Evolutionary conservation across 2,888 invertebrate species (phyloP).

Genomic region (Lycia hirtaria): DNA sequence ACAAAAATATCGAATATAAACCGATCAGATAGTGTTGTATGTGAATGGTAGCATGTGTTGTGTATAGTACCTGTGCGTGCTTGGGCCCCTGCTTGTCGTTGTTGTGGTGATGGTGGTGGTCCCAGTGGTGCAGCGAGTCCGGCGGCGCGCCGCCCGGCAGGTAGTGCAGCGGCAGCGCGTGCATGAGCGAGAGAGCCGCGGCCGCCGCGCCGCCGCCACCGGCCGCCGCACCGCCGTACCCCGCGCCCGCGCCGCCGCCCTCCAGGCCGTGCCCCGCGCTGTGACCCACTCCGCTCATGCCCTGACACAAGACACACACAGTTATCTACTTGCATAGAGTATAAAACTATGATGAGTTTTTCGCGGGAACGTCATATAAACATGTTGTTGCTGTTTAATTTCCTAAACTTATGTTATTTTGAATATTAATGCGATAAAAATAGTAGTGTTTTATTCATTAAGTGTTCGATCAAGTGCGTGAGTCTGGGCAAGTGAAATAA

Average conservation of each 20-base stretch:
- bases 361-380: too few species aligned
- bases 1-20: neutral
- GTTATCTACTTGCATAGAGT: neutral
- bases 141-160: slow-evolving; percentile 64
- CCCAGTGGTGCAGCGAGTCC: slow-evolving; percentile 68
- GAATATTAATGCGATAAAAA: too few species aligned
- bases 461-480: too few species aligned
- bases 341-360: too few species aligned
- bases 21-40: neutral
- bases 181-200: slow-evolving; percentile 73
- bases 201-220: slow-evolving; percentile 53
- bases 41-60: neutral
- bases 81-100: slow-evolving; percentile 65
- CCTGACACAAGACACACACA: slow-evolving; percentile 37
- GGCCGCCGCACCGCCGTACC: slow-evolving; percentile 38
- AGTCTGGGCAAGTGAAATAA: too few species aligned
- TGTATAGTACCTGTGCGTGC: slow-evolving; percentile 9
- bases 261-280: slow-evolving; percentile 37
- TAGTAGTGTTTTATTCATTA: too few species aligned
- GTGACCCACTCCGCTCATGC: slow-evolving; percentile 48
- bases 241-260: slow-evolving; percentile 42
- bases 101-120: slow-evolving; percentile 63
- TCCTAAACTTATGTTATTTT: too few species aligned
- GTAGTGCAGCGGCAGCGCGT: slow-evolving; percentile 79
- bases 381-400: too few species aligned